Conservation (phyloP, 2,888 invertebrate species). For the Caenorhabditis sp. region DNA sequence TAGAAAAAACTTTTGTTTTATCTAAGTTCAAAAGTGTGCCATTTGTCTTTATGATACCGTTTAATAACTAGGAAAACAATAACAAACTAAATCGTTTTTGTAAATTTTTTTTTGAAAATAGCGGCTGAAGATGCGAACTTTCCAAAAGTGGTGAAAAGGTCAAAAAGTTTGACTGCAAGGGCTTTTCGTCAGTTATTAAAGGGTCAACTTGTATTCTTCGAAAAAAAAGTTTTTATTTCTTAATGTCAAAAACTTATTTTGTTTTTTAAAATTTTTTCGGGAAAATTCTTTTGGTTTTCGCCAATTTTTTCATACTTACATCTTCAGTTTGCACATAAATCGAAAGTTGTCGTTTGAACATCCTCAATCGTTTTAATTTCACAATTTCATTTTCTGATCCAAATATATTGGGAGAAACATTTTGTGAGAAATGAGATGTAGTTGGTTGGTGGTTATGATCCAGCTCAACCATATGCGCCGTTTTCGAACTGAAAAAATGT, state of each 20-base stretch:
- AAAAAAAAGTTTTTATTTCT: no score
- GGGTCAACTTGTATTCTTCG: no score
- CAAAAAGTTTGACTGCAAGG: no score
- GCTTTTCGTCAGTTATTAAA: no score
- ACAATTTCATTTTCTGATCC: constrained; percentile 17
- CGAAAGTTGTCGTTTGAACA: constrained; percentile 34
- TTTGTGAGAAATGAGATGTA: constrained; percentile 20
- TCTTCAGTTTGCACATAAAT: constrained; percentile 31
- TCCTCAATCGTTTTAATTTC: constrained; percentile 22
- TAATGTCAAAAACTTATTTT: neutral
- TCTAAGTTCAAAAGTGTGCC: no score
- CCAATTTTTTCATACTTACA: constrained; percentile 10
- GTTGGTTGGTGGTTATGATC: constrained; percentile 31
- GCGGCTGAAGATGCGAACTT: no score
- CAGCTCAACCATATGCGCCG: constrained; percentile 25
- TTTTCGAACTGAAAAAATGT: neutral
- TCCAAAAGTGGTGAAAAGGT: no score
- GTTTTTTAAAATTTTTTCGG: neutral
- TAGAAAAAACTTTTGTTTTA: no score
- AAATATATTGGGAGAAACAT: constrained; percentile 6
- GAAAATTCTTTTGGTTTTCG: neutral
- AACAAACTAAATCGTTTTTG: no score
- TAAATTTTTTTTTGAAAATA: no score
- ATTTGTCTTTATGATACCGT: no score
- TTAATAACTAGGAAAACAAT: no score